Conservation (phyloP, 2,113 vertebrate species). For the Psilopogon haemacephalus region DNA sequence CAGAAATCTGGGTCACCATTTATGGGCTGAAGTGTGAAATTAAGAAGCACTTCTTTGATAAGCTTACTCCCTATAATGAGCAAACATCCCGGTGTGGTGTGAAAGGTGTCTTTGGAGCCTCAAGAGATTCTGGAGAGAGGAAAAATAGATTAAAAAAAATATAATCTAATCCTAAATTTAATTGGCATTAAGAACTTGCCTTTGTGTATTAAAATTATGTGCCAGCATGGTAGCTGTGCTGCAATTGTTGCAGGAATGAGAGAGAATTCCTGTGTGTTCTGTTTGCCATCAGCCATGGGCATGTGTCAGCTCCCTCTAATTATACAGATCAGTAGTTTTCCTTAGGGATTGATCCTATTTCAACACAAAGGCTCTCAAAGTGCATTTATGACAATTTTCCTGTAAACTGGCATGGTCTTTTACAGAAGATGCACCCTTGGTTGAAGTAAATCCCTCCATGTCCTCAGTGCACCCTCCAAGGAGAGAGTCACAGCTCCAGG, state of each 20-base stretch:
- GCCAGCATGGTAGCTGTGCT: neutral
- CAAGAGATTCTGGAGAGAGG: neutral
- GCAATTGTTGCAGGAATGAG: neutral
- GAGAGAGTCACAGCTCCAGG: neutral
- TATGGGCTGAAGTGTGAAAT: conserved; percentile 1
- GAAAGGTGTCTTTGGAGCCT: conserved; percentile 56
- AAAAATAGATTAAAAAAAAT: neutral
- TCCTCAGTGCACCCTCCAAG: neutral
- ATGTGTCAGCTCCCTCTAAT: neutral
- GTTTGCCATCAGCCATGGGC: neutral
- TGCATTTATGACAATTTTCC: neutral
- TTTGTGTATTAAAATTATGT: neutral
- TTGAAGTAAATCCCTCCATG: neutral
- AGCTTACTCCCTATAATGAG: conserved; percentile 2
- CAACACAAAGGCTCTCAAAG: neutral
- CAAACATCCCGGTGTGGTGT: neutral
- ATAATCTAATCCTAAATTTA: neutral
- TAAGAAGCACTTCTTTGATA: neutral
- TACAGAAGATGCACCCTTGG: neutral
- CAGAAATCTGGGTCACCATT: conserved; percentile 28
- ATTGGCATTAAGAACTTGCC: neutral
- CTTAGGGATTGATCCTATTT: neutral
- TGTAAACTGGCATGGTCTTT: accelerated
- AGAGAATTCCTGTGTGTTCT: neutral
- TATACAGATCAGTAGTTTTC: neutral